phyloP scores from a whole-genome alignment of 1,140 invertebrate genomes.

The Monomorium pharaonis region DNA sequence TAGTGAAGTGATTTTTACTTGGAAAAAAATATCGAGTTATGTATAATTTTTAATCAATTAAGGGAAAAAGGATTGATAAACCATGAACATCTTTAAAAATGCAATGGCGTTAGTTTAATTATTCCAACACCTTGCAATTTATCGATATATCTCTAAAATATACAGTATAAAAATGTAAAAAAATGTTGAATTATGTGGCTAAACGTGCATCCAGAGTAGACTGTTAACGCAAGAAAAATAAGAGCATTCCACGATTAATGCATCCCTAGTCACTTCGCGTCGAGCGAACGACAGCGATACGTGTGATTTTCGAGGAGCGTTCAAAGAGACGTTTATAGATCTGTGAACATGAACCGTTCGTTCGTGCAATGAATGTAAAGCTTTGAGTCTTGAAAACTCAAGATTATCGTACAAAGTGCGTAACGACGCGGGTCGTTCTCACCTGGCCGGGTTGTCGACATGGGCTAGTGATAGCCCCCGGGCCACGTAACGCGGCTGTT shows the following conservation, averaged over 20 bases:
- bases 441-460: slow-evolving; percentile 60
- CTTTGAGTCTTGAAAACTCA: slow-evolving; percentile 50
- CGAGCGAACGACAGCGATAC: not conserved
- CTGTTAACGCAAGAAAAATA: not conserved
- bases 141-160: too few relatives aligned
- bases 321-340: not conserved
- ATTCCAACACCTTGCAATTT: too few relatives aligned
- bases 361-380: not conserved
- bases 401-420: slow-evolving; percentile 33
- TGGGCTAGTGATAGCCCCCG: slow-evolving; percentile 56
- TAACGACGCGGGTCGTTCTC: slow-evolving; percentile 51
- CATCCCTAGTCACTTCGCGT: not conserved
- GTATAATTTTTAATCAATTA: not conserved
- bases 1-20: not conserved
- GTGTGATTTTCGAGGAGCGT: not conserved
- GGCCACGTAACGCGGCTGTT: slow-evolving; percentile 68
- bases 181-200: too few relatives aligned
- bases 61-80: not conserved
- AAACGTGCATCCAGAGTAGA: too few relatives aligned
- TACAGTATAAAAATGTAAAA: too few relatives aligned
- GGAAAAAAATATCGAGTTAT: not conserved
- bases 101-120: too few relatives aligned
- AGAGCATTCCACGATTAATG: not conserved
- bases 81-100: too few relatives aligned
- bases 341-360: not conserved